Base-by-base conservation (phyloP, 2,797 vertebrate genomes). In the Labeo calbasu region DNA sequence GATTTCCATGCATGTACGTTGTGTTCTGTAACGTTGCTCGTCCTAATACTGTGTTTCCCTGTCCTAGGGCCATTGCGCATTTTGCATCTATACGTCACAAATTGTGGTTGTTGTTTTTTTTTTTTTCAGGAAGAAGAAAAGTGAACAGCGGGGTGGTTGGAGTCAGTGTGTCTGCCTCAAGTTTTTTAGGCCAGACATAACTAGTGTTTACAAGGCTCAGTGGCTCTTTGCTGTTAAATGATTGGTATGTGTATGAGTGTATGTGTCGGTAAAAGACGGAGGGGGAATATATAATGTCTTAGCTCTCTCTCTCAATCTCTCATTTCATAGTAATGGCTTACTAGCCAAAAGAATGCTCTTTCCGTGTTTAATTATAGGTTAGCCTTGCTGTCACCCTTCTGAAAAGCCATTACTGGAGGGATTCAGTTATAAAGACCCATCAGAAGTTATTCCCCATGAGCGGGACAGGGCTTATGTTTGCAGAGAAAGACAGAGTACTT, bases 191-290 rank as follows among this genome's bases (percentile, higher is more conserved):
- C 88, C 92, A 95, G 93, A 93, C 92, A 94, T 93, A 95, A 94
- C 91, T 91, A 88, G 89, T 96, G 95, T 95, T 96, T 96, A 96
- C 92, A 93, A 95, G 94, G 91, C 90, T 93, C 91, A 91, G 90
- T 94, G 93, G 93, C 93, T 93, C 92, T 92, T 46, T 92, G 93
- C 93, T 93, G 93, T 92, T 94, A 94, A 94, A 92, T 92, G 91
- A 93, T 92, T 92, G 91, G 91, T 90, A 90, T 89, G 89, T 77
- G 90, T 90, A 89, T 55, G 77, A 71, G 55, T 68, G 32, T 51
- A 55, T 81, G 72, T 83, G 75, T 61, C 68, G 61, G 76, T 91
- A 90, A 90, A 91, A 87, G 90, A 91, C 83, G 78, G 91, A 43
- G 53, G 19, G 84, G 82, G 75, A 89, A 88, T 91, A 88, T 89